Conservation (phyloP, 2,113 vertebrate genomes). For the Hemibates koningsi region DNA sequence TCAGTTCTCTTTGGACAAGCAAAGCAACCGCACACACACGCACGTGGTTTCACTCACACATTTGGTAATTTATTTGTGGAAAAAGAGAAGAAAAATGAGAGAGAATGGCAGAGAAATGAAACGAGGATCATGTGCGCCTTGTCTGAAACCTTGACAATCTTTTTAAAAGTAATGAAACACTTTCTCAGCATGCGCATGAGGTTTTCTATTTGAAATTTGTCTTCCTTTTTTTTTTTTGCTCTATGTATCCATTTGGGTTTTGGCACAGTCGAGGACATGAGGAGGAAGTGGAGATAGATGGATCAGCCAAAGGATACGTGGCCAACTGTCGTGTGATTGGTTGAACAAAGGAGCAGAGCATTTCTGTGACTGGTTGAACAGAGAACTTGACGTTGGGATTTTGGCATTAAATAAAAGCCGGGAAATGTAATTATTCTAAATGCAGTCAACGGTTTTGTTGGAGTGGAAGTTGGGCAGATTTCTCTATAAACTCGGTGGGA, state of each 20-base stretch:
- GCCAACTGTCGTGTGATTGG: slow-evolving; percentile 47
- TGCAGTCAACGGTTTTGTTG: slow-evolving; percentile 31
- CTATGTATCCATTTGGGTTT: slow-evolving; percentile 20
- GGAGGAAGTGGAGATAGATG: slow-evolving; percentile 54
- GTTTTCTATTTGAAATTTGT: slow-evolving; percentile 52
- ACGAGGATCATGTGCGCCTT: slow-evolving; percentile 59
- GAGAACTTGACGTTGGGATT: not conserved
- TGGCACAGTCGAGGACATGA: slow-evolving; percentile 43
- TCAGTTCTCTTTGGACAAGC: slow-evolving; percentile 54
- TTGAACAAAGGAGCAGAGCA: slow-evolving; percentile 34
- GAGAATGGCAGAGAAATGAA: slow-evolving; percentile 41
- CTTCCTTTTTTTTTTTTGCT: slow-evolving; percentile 17
- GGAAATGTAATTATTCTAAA: slow-evolving; percentile 43
- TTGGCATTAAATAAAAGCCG: slow-evolving; percentile 33
- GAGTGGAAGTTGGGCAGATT: slow-evolving; percentile 15
- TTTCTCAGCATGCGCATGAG: slow-evolving; percentile 50
- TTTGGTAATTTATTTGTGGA: slow-evolving; percentile 61
- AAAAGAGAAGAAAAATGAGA: slow-evolving; percentile 31
- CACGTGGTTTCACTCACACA: slow-evolving; percentile 70
- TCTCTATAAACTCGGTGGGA: slow-evolving; percentile 2
- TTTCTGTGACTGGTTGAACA: slow-evolving; percentile 40
- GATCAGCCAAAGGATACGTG: slow-evolving; percentile 37
- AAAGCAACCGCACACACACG: slow-evolving; percentile 16
- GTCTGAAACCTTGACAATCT: slow-evolving; percentile 62
- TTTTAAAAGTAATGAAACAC: slow-evolving; percentile 75